Evolutionary conservation across 2,113 vertebrate genomes (phyloP).

Genomic region (Plotosus lineatus): DNA sequence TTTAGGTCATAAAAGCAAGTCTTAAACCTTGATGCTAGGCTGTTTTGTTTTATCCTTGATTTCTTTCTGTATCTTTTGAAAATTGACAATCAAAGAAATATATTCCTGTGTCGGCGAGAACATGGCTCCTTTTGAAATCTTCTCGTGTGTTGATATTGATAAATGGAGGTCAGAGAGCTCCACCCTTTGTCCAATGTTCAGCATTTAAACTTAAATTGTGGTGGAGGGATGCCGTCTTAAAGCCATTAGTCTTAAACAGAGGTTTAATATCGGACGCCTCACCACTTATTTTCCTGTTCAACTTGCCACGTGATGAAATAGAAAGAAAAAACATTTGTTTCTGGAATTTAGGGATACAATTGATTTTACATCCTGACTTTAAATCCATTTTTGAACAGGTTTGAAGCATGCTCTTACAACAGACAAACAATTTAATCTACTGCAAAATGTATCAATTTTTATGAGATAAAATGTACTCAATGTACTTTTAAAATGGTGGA

Average conservation of each 20-base stretch:
- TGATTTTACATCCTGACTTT: background rate
- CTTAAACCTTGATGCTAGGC: background rate
- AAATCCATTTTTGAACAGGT: background rate
- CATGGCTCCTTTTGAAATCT: background rate
- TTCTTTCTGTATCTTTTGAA: background rate
- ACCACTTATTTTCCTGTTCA: slow-evolving; percentile 31
- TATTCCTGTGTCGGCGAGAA: background rate
- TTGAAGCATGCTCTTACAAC: background rate
- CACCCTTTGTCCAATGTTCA: slow-evolving; percentile 28
- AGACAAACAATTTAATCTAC: background rate
- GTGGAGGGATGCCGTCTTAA: slow-evolving; percentile 12
- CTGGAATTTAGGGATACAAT: background rate
- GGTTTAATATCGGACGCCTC: slow-evolving; percentile 33
- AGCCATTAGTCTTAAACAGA: slow-evolving; percentile 49
- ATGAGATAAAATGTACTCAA: background rate
- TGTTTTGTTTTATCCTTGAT: background rate
- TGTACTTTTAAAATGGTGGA: background rate
- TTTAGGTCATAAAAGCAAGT: background rate
- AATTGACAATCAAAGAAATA: background rate
- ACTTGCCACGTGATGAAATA: slow-evolving; percentile 2
- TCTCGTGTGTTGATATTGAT: slow-evolving; percentile 36
- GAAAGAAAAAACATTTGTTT: background rate
- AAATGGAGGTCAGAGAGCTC: slow-evolving; percentile 47
- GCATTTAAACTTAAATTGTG: slow-evolving; percentile 35
- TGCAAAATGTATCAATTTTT: background rate